Conservation (phyloP, 2,113 vertebrate species). For the Paedocypris sp. region DNA sequence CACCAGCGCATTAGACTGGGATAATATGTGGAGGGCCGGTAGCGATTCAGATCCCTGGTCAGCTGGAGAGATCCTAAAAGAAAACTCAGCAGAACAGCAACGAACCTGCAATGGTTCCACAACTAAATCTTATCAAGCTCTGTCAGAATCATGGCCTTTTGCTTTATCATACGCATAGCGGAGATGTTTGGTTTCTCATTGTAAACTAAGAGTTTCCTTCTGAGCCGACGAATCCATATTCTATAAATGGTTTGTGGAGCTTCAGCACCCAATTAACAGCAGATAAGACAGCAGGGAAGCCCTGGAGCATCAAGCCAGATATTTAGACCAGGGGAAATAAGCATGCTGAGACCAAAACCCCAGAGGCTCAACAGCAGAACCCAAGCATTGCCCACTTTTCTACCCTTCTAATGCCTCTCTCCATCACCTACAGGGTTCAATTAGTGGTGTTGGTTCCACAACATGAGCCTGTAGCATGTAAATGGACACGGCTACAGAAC, state of each 20-base stretch:
- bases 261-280: constrained; percentile 66
- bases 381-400: constrained; percentile 35
- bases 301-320: constrained; percentile 60
- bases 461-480: constrained; percentile 52
- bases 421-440: constrained; percentile 63
- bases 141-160: neutral
- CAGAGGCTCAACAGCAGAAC: constrained; percentile 58
- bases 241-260: constrained; percentile 66
- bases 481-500: constrained; percentile 48
- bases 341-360: constrained; percentile 46
- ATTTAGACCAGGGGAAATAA: constrained; percentile 55
- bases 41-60: neutral
- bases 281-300: constrained; percentile 66
- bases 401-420: constrained; percentile 42
- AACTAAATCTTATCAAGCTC: too few species aligned
- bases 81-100: neutral
- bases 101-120: neutral
- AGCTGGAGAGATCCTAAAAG: neutral
- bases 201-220: constrained; percentile 11
- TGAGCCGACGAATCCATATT: constrained; percentile 65
- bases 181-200: neutral
- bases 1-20: neutral
- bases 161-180: neutral
- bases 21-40: neutral
- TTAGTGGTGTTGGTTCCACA: constrained; percentile 59